Evolutionary conservation across 2,888 invertebrate genomes (phyloP).

Genomic region (Nephrotoma appendiculata): DNA sequence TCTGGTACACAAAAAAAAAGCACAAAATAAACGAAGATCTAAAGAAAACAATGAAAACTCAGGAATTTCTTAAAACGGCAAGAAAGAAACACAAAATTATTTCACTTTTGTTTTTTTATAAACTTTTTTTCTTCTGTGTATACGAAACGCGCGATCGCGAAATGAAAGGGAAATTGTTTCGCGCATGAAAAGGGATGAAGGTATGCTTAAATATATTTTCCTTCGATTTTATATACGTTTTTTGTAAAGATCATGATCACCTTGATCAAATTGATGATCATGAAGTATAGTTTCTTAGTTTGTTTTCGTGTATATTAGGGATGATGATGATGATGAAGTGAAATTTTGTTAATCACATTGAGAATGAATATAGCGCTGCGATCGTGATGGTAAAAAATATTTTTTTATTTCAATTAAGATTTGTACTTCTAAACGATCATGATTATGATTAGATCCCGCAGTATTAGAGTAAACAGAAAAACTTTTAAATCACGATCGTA

Average conservation of each 20-base stretch:
- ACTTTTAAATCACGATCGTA: neutral
- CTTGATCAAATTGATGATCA: neutral
- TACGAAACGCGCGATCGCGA: neutral
- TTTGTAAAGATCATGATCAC: neutral
- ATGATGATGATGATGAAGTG: neutral
- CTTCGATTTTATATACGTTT: neutral
- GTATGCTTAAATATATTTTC: neutral
- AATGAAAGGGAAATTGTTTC: neutral
- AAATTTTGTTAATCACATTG: neutral
- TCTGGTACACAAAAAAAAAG: neutral
- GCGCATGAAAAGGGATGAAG: neutral
- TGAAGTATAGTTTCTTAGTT: neutral
- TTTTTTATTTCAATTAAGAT: neutral
- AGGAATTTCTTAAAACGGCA: neutral
- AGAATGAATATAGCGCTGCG: neutral
- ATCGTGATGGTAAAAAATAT: neutral
- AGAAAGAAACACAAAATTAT: neutral
- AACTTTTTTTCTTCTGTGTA: neutral
- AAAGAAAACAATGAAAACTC: neutral
- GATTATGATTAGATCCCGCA: neutral
- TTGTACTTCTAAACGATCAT: too few species aligned
- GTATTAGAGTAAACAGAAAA: neutral
- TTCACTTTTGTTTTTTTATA: neutral
- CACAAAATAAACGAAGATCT: neutral
- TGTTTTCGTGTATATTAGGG: neutral